Evolutionary conservation across 2,888 invertebrate genomes (phyloP), one percentile per base, ranked within the genome.

Genomic region (Cylindroiulus punctatus): DNA sequence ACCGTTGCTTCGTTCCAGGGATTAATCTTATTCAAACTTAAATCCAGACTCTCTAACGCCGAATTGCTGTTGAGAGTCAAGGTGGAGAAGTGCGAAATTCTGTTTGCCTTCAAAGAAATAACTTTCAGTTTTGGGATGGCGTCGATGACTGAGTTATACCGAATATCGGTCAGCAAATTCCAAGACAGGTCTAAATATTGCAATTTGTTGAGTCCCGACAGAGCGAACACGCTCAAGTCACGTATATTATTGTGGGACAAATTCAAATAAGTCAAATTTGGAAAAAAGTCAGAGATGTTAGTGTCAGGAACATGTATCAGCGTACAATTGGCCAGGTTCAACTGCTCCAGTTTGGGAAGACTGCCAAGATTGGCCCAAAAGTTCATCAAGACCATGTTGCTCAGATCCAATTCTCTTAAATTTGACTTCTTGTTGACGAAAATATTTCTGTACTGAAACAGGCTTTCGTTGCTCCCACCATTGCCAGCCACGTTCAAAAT

Each of bases 401-500:
- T 83, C 19, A 85, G 85, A 76, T 65, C n/a, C 76, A 85, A 17
- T 7, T 19, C n/a, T 40, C 0, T 14, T 22, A 85, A 85, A 85
- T 32, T 76, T 17, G 85, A 65, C 0, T 19, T 10, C 8, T 36
- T 0, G 7, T 40, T 36, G 32, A 4, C 5, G n/a, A 52, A 14
- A n/a, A 30, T 10, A 76, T 14, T 76, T 14, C 30, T 76, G 22
- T 76, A 76, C 76, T 30, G 76, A 76, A 76, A 76, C 14, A 10
- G 30, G 1, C 36, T 7, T 4, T 36, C 36, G 36, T 36, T 36
- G 36, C 2, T 7, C 36, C 76, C 76, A 2, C 30, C 30, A 76
- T 76, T 76, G 22, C 26, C 30, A 14, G 26, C 3, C 14, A 76
- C 12, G 30, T 76, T 76, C 30, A 76, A 22, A 30, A 26, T 30